Evolutionary conservation across 2,113 vertebrate species (phyloP).

Genomic region (Rana temporaria): DNA sequence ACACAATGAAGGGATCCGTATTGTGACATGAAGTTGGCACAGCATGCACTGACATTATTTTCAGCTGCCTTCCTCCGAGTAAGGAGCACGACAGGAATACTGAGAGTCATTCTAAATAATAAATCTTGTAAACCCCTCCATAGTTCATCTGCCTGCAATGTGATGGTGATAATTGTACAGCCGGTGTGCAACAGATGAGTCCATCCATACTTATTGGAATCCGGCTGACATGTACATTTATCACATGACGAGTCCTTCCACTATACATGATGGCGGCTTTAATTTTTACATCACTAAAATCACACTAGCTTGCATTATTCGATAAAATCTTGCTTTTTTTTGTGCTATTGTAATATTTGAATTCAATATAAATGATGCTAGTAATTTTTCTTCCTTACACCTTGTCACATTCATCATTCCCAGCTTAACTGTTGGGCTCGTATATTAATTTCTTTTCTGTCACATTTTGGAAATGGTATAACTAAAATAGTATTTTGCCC

Average conservation of each 20-base stretch:
- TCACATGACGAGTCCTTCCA: conserved; percentile 4
- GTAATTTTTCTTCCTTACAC: conserved; percentile 1
- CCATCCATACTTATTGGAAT: conserved; percentile 12
- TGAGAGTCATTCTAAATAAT: conserved; percentile 21
- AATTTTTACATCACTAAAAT: not conserved
- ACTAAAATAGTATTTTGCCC: conserved; percentile 4
- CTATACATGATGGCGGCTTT: not conserved
- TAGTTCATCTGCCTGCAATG: not conserved
- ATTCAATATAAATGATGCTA: not conserved
- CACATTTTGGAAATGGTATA: not conserved
- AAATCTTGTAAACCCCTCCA: conserved; percentile 16
- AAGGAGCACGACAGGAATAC: conserved; percentile 29
- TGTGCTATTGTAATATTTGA: conserved; percentile 6
- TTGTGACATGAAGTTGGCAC: not conserved
- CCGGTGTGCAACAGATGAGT: conserved; percentile 5
- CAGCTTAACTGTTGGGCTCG: not conserved
- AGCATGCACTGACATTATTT: not conserved
- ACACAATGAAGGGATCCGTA: not conserved
- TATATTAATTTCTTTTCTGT: not conserved
- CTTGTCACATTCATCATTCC: conserved; percentile 7
- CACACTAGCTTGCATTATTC: not conserved
- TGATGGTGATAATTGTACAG: conserved; percentile 2
- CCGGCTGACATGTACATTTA: conserved; percentile 15
- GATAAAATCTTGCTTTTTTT: conserved; percentile 1
- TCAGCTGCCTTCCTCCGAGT: conserved; percentile 3